phyloP scores from a whole-genome alignment of 2,797 vertebrate species.

The Sebastes iracundus region DNA sequence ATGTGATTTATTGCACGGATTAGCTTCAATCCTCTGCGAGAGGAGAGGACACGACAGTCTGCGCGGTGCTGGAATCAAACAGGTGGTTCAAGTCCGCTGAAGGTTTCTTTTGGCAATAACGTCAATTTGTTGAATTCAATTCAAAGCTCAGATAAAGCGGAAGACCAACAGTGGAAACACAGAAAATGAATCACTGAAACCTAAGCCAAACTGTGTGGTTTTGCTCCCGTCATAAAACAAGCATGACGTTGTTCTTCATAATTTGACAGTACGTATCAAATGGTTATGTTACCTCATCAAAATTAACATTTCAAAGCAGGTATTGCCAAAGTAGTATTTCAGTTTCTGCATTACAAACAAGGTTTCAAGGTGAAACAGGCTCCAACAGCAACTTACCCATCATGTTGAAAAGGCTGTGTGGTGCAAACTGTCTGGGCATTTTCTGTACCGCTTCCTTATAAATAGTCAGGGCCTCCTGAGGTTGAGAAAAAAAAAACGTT shows the following conservation, averaged over 20 bases:
- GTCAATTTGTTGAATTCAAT: constrained; percentile 21
- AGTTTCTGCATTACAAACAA: background rate
- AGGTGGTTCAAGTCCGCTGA: constrained; percentile 21
- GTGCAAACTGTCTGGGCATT: constrained; percentile 95
- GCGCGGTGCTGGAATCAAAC: constrained; percentile 23
- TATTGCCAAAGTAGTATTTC: background rate
- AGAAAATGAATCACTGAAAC: background rate
- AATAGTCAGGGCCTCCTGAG: constrained; percentile 76
- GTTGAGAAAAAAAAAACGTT: background rate
- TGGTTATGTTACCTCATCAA: background rate
- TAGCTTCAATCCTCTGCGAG: constrained; percentile 25
- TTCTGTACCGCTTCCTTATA: constrained; percentile 92
- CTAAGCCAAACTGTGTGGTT: background rate
- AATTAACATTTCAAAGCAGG: constrained; percentile 19
- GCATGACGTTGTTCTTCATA: background rate
- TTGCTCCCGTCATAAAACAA: background rate
- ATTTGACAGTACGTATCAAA: background rate
- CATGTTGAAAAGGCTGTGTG: constrained; percentile 97
- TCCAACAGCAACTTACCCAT: constrained; percentile 86
- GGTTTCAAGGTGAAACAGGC: background rate
- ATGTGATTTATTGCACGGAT: constrained; percentile 57
- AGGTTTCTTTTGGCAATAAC: constrained; percentile 9
- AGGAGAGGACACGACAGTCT: background rate
- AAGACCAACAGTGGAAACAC: background rate
- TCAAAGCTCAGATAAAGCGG: constrained; percentile 17